Percentiles rank a stretch among this genome's conserved stretches.
Conservation (phyloP, 2,888 invertebrate species). For the Thumatha senex region DNA sequence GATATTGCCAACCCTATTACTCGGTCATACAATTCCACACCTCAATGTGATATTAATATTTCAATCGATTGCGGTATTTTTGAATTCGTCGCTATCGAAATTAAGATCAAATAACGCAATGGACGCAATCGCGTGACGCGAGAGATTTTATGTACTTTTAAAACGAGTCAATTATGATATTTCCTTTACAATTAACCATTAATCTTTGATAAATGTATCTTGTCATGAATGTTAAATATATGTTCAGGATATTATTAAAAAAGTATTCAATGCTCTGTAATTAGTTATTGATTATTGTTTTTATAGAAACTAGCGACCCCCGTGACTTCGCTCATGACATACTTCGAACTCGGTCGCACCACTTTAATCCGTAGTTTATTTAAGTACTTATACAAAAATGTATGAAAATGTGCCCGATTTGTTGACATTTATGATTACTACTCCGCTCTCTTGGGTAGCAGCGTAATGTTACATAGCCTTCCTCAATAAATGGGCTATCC, state of each 20-base stretch:
- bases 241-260: background rate
- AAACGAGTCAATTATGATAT: constrained; percentile 1
- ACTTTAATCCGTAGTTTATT: no score
- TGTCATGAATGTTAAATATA: background rate
- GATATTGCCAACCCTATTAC: constrained; percentile 18
- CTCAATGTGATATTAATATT: constrained; percentile 13
- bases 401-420: no score
- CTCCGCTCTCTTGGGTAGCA: no score
- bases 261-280: background rate
- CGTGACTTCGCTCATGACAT: no score
- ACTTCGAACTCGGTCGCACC: no score
- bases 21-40: constrained; percentile 18
- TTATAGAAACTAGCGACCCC: constrained; percentile 18
- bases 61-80: constrained; percentile 23
- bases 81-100: constrained; percentile 16
- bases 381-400: no score
- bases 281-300: background rate
- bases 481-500: no score
- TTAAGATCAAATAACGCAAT: constrained; percentile 17
- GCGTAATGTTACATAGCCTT: no score
- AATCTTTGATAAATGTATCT: constrained; percentile 4
- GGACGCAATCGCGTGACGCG: background rate
- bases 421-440: no score
- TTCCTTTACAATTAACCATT: background rate
- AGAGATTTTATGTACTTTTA: background rate